phyloP scores from a whole-genome alignment of 2,888 invertebrate genomes.

The Diabrotica balteata region DNA sequence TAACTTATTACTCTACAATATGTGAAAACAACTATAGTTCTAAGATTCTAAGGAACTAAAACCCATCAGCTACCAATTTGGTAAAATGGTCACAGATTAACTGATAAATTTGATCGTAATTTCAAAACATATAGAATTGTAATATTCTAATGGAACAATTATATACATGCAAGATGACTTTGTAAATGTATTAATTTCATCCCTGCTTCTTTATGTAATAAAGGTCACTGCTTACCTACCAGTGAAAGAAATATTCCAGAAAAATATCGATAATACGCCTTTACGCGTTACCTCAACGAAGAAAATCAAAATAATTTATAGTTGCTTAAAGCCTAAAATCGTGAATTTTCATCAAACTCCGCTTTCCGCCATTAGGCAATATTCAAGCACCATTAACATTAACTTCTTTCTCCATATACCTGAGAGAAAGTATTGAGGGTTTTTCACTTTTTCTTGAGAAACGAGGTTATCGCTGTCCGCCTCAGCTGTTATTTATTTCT shows the following conservation, averaged over 20 bases:
- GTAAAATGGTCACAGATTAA: no score
- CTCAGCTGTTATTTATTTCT: slow-evolving; percentile 4
- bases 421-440: slow-evolving; percentile 12
- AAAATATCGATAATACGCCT: slow-evolving; percentile 16
- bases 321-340: slow-evolving; percentile 24
- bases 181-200: no score
- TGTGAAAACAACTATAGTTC: no score
- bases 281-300: slow-evolving; percentile 12
- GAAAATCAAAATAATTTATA: slow-evolving; percentile 27
- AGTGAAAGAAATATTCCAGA: slow-evolving; percentile 16
- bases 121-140: no score
- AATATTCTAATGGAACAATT: no score
- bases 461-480: slow-evolving; percentile 10
- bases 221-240: slow-evolving; percentile 9
- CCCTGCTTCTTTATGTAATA: no score
- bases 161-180: no score
- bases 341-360: slow-evolving; percentile 20
- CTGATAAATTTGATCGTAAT: no score
- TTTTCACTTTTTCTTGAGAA: background rate
- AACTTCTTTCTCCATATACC: slow-evolving; percentile 18
- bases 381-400: slow-evolving; percentile 19
- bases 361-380: slow-evolving; percentile 25
- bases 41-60: no score
- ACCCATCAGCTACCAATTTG: no score
- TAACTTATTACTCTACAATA: no score